Conservation (phyloP, 2,113 vertebrate genomes). For the Oreocharis arfaki region DNA sequence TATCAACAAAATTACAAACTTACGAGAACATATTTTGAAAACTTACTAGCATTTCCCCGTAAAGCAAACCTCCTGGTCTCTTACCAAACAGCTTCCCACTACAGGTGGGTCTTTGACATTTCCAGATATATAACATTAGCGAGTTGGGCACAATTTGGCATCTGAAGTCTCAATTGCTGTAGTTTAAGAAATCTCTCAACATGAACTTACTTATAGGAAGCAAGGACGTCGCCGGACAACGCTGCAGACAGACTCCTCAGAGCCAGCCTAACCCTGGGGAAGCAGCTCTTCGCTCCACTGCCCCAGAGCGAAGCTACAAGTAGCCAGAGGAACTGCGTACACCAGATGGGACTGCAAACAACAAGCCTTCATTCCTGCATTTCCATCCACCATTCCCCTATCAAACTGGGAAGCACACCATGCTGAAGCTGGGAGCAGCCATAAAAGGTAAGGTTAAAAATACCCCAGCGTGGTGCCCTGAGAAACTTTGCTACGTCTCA, state of each 20-base stretch:
- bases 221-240: accelerated
- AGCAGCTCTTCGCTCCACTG: background rate
- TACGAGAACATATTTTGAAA: background rate
- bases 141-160: background rate
- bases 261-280: background rate
- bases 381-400: background rate
- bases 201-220: background rate
- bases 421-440: accelerated
- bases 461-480: accelerated
- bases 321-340: accelerated
- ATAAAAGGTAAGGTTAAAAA: background rate
- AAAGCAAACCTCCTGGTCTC: background rate
- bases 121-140: background rate
- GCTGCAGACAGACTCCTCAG: accelerated
- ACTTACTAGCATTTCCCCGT: background rate
- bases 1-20: background rate
- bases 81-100: background rate
- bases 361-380: background rate
- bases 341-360: accelerated
- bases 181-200: background rate
- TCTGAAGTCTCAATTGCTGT: background rate
- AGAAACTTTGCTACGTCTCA: background rate
- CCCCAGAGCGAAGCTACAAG: accelerated
- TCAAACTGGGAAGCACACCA: background rate
- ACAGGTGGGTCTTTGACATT: background rate